Evolutionary conservation across 2,888 invertebrate species (phyloP), one percentile per base, ranked within the genome.

Genomic region (Aleiodes testaceus): DNA sequence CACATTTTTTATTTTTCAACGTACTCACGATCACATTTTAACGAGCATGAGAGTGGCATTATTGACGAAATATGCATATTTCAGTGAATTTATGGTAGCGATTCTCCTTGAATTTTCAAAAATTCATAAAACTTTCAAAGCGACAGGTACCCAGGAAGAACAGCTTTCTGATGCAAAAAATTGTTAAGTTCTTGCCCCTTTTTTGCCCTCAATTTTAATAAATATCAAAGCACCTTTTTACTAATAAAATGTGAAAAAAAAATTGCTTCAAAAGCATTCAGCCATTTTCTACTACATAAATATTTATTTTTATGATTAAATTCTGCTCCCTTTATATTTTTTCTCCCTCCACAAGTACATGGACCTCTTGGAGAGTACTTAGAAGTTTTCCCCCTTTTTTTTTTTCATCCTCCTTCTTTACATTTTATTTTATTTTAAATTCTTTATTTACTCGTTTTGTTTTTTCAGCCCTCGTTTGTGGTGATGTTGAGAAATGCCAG

Each of bases 261-360:
- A 36, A 6, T 36, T 36, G 9, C 11, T 11, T 36, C 36, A 36
- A 36, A 36, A 36, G 36, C 36, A 36, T 36, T 36, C 36, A 36
- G 36, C 36, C 36, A 36, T 36, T 36, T 36, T 36, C 36, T 9
- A 36, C 36, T 14, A 30, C 12, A 55, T 55, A 22, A 55, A 36
- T 36, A 55, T 22, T 16, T 14, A 22, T 36, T 55, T 36, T 44
- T 61, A 61, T 44, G 44, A 61, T 61, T 61, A 61, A 61, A 61
- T 61, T 61, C 44, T 9, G 16, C 44, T 44, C 44, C 16, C 16
- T 36, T 16, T 44, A 9, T 22, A 52, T 20, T 22, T 52, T n/a
- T 14, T 22, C 44, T 18, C 44, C 44, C 59, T 59, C 36, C 59
- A 14, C 26, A 30, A 2, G 59, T 59, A 59, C 30, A 55, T 16